A percentile compares a stretch with the other conserved stretches of the same genome.
These are phyloP conservation scores for Gisinianus flammeolus DNA, from an alignment of 2,888 invertebrate species.

Conservation along the genomic window DNA sequence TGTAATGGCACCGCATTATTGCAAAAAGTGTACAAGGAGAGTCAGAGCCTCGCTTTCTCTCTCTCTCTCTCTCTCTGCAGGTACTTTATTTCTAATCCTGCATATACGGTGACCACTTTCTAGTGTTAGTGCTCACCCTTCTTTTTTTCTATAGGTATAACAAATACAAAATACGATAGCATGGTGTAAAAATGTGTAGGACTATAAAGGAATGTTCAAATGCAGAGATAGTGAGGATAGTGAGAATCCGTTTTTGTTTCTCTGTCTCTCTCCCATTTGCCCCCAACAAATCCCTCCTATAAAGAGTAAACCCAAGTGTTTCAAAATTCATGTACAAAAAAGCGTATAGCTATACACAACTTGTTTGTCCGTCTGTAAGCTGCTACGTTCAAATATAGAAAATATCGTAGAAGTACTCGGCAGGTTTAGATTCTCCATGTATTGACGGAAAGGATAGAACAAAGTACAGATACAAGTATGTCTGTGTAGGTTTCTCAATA, in stretches of 20 bases:
- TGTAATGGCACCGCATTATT: constrained; percentile 22
- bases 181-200: too few species aligned
- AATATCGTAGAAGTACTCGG: too few species aligned
- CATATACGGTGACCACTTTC: background rate
- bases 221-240: too few species aligned
- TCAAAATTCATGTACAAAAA: background rate
- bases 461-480: background rate
- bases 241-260: too few species aligned
- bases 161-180: background rate
- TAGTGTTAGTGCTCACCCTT: background rate
- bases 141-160: too few species aligned
- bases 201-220: too few species aligned
- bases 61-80: too few species aligned
- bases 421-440: too few species aligned
- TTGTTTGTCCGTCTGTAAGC: too few species aligned
- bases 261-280: background rate
- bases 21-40: background rate
- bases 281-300: too few species aligned
- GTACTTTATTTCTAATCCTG: background rate
- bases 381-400: too few species aligned
- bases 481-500: background rate
- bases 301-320: background rate
- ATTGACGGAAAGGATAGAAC: background rate
- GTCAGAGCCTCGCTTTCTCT: too few species aligned
- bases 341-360: background rate